Conservation (phyloP, 2,888 invertebrate genomes). For the Augiades crinisus region DNA sequence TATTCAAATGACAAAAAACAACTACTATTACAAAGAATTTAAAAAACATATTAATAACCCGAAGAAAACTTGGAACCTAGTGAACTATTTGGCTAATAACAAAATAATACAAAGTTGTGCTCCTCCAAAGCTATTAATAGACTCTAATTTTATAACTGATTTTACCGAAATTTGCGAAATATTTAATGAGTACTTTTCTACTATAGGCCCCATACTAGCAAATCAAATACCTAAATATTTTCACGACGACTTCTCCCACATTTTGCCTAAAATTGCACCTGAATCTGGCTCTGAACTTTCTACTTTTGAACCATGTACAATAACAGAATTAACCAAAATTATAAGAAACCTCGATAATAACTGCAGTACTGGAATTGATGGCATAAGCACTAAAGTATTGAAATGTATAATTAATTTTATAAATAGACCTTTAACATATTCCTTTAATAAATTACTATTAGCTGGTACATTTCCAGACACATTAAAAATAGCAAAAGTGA, state of each 20-base stretch:
- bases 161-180: not conserved
- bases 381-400: constrained; percentile 22
- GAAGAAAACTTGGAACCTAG: constrained; percentile 2
- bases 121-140: constrained; percentile 4
- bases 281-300: not conserved
- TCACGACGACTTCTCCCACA: not conserved
- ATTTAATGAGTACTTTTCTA: constrained; percentile 12
- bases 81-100: not conserved
- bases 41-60: constrained; percentile 1
- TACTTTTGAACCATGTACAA: constrained; percentile 1
- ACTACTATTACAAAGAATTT: not conserved
- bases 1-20: constrained; percentile 1
- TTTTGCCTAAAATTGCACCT: not conserved
- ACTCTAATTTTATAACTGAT: not conserved
- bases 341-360: constrained; percentile 9
- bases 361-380: constrained; percentile 23
- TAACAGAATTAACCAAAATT: constrained; percentile 1
- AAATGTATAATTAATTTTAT: constrained; percentile 43
- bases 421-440: not conserved
- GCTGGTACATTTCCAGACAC: constrained; percentile 24
- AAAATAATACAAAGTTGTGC: constrained; percentile 2
- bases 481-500: constrained; percentile 22
- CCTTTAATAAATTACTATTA: not conserved
- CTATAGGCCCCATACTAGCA: not conserved
- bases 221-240: not conserved